Evolutionary conservation across 1,140 invertebrate species (phyloP).

Genomic region (Metaphire vulgaris): DNA sequence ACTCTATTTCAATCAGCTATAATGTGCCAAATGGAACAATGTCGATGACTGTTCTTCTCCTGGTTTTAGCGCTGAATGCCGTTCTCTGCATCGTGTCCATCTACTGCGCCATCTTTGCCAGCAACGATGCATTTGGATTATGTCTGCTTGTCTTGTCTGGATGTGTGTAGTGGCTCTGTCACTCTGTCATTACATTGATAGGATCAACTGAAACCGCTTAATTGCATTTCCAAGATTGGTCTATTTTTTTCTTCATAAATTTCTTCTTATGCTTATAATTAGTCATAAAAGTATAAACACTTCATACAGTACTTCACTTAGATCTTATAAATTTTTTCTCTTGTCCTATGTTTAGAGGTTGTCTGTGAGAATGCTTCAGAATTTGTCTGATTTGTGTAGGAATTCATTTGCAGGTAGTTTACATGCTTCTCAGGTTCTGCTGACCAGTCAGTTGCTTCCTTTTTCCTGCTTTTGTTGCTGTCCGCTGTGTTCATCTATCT

Average conservation of each 20-base stretch:
- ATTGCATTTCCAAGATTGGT: no score
- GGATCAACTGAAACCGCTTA: no score
- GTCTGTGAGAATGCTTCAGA: no score
- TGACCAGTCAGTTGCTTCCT: neutral
- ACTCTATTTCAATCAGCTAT: neutral
- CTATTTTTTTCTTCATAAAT: neutral
- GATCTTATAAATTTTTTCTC: no score
- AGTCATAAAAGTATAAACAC: neutral
- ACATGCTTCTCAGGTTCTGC: neutral
- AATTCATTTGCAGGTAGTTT: no score
- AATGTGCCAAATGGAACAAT: neutral
- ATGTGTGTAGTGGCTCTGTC: neutral
- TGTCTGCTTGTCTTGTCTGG: neutral
- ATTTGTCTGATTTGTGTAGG: no score
- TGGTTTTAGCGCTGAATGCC: neutral
- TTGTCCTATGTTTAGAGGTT: no score
- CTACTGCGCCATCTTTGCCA: neutral
- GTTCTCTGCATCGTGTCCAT: neutral
- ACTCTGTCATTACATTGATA: neutral
- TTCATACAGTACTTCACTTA: neutral
- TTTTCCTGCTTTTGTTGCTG: neutral
- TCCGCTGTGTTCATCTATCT: neutral
- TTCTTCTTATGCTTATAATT: neutral
- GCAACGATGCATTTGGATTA: neutral
- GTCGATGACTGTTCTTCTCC: neutral